phyloP scores from a whole-genome alignment of 2,113 vertebrate species.

The Atractosteus spatula region DNA sequence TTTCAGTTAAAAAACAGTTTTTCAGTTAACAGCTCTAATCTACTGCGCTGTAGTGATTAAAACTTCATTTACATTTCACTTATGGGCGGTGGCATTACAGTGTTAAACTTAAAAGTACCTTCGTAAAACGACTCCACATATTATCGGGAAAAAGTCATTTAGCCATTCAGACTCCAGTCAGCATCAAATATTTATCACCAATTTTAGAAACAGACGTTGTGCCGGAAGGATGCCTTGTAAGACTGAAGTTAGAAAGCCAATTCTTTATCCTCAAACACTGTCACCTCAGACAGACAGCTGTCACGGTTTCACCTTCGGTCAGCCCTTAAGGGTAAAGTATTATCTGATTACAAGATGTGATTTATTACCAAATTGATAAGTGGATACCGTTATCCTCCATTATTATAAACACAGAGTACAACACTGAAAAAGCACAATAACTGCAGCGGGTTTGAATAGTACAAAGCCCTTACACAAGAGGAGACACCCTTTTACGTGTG shows the following conservation, averaged over 20 bases:
- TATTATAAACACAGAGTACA: too few relatives aligned
- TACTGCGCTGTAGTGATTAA: neutral
- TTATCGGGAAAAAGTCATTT: neutral
- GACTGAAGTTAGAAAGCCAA: conserved; percentile 20
- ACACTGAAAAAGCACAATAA: too few relatives aligned
- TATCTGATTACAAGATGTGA: neutral
- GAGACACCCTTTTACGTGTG: too few relatives aligned
- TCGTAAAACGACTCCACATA: neutral
- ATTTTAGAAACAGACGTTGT: neutral
- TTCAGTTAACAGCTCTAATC: neutral
- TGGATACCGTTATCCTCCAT: too few relatives aligned
- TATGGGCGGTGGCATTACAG: too few relatives aligned
- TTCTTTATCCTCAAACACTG: neutral
- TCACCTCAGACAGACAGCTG: conserved; percentile 26
- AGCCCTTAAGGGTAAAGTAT: conserved; percentile 12
- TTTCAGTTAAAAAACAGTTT: too few relatives aligned
- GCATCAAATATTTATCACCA: conserved; percentile 27
- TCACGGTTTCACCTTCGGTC: conserved; percentile 20
- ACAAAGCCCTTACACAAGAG: too few relatives aligned
- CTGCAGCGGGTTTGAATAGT: too few relatives aligned
- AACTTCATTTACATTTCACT: neutral
- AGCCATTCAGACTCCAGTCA: conserved; percentile 9
- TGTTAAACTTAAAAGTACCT: too few relatives aligned
- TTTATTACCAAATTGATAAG: too few relatives aligned
- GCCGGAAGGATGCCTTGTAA: conserved; percentile 10